Percentiles rank a stretch among this genome's conserved stretches.
Conservation (phyloP, 2,797 vertebrate species). For the Ataeniobius toweri region DNA sequence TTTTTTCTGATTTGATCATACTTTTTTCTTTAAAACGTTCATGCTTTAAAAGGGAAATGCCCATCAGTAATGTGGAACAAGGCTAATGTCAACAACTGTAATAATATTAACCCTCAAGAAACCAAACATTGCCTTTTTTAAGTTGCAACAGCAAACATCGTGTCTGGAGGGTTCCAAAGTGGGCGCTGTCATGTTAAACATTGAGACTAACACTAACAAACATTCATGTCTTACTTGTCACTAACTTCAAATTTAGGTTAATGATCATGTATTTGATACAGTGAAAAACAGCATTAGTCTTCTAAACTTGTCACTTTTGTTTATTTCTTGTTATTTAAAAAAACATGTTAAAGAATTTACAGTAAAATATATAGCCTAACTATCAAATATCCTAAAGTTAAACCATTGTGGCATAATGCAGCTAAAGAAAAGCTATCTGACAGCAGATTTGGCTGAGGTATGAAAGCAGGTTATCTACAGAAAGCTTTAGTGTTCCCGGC, state of each 20-base stretch:
- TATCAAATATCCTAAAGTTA: background rate
- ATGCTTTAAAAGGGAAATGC: background rate
- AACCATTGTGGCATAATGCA: background rate
- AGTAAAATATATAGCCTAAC: background rate
- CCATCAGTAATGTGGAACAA: background rate
- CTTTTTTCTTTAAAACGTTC: background rate
- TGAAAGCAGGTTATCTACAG: conserved; percentile 1
- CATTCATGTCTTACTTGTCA: background rate
- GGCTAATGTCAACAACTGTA: background rate
- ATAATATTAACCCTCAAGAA: background rate
- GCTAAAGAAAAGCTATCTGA: conserved; percentile 1
- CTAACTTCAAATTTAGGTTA: background rate
- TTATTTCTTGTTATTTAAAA: background rate
- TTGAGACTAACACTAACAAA: background rate
- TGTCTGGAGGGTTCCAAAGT: background rate
- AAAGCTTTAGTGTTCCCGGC: conserved; percentile 2
- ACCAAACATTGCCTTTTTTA: background rate
- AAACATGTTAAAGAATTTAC: background rate
- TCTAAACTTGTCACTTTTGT: background rate
- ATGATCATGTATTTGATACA: background rate
- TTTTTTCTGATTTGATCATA: background rate
- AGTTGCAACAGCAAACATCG: background rate
- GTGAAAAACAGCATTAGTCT: background rate
- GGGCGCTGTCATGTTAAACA: background rate
- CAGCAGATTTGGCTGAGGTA: background rate